Evolutionary conservation across 2,888 invertebrate genomes (phyloP), one percentile per base, ranked within the genome.

Genomic region (Volucella inanis): DNA sequence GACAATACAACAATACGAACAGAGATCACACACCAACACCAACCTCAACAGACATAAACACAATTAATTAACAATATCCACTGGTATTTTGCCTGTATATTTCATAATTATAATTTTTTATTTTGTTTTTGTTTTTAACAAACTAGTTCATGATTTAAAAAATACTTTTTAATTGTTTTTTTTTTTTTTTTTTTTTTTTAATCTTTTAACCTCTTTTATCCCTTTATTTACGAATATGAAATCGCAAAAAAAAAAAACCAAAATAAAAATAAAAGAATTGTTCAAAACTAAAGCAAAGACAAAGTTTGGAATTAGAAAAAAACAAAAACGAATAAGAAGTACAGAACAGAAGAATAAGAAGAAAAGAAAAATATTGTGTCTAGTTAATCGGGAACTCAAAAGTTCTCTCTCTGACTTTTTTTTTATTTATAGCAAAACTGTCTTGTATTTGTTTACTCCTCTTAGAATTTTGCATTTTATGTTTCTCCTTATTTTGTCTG

Each of bases 1-100:
- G 57, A 64, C 31, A 31, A 31, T 31, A 61, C 67, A 45, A 49
- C 18, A 50, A n/a, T 38, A 43, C 11, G 68, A 67, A 74, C 22
- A 1, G 52, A 61, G 61, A 10, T 1, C 52, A 65, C 41, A 65
- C 38, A 43, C 31, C 31, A 31, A 31, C 31, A 31, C 31, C 31
- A 31, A 31, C 41, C 49, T 54, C 41, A 67, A 67, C 41, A 11
- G 11, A 49, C 12, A 12, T 9, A 38, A 2, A 62, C 31, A 18
- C 11, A 50, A 61, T 18, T 9, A 61, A 43, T 45, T 45, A 43
- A 31, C 31, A 31, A 3, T 31, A 31, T 31, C 31, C 31, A 31
- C 31, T 62, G 3, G 11, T n/a, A 62, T 9, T 47, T 22, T 31
- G 8, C 22, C 22, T 64, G 31, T 64, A 38, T 31, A 39, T 54